Evolutionary conservation across 2,797 vertebrate species (phyloP), one percentile per base, ranked within the genome.

Genomic region (Alca torda): DNA sequence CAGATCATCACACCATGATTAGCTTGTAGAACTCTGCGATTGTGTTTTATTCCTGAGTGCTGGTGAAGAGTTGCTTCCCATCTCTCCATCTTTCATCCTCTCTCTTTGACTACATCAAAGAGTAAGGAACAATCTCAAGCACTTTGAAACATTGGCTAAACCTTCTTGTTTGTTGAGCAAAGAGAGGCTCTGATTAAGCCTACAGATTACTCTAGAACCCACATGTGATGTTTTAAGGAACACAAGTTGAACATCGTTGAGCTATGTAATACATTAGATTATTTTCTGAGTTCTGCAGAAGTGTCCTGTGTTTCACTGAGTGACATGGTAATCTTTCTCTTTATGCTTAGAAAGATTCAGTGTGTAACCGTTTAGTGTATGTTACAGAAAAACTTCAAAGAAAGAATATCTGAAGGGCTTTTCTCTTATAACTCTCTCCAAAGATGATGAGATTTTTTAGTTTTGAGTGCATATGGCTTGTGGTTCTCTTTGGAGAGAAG

Each of bases 131-230:
- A 65, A 15, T 48, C 51, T 53, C 45, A 69, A 61, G 37, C 81
- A 61, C 72, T 94, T 89, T 89, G 84, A 91, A 89, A 81, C 85
- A 80, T 46, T 91, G 60, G 35, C 81, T 77, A 74, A 91, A 56
- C 15, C 39, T 84, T 57, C 54, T 86, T 93, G 24, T 85, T 93
- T 80, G 30, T 72, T 91, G 84, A 84, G 79, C 46, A 93, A 77
- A 39, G 74, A 77, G 56, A 80, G 46, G 45, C 28, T 92, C 46
- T 87, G 84, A 84, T 61, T 84, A 89, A 92, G 64, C 48, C 23
- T 89, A 39, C 23, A 30, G 67, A 59, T 80, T 91, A 24, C 65
- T 89, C 28, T 39, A 80, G 88, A 83, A 74, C 46, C 43, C 50
- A 60, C 53, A 56, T 35, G 37, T 54, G 60, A 77, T 85, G 15